Conservation (phyloP, 2,113 vertebrate species). For the Xenus cinereus region DNA sequence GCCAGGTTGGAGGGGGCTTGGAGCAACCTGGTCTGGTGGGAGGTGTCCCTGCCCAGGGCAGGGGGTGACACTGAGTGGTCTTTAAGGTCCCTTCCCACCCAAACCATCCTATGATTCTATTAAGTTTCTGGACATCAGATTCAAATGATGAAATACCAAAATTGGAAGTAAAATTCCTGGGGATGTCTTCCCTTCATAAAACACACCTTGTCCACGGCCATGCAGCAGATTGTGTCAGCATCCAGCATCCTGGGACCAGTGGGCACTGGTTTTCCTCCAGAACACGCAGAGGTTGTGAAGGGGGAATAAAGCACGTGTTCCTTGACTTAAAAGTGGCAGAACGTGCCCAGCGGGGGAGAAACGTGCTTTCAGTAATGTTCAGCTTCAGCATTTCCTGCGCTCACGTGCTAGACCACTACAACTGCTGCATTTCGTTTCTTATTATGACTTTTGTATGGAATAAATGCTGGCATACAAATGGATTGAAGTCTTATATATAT, state of each 20-base stretch:
- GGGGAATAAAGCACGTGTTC: fast-evolving
- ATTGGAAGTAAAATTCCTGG: too few species aligned
- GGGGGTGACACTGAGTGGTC: too few species aligned
- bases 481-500: too few species aligned
- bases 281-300: background rate
- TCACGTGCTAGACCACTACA: fast-evolving
- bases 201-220: background rate
- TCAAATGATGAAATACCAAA: background rate
- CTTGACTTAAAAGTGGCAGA: background rate
- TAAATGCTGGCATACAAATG: background rate
- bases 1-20: too few species aligned
- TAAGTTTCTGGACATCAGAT: background rate
- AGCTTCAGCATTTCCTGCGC: background rate
- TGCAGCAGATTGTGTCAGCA: background rate
- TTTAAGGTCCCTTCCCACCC: too few species aligned
- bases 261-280: background rate
- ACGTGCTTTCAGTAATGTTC: background rate
- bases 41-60: too few species aligned
- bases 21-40: too few species aligned
- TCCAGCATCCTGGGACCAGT: background rate
- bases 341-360: background rate
- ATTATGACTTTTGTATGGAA: background rate
- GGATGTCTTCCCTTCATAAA: background rate
- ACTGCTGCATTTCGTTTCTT: background rate
- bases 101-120: too few species aligned